Percentiles rank a stretch among this genome's conserved stretches.
Evolutionary conservation across 1,140 invertebrate genomes (phyloP).

Genomic region (Philopotamus ludificatus): DNA sequence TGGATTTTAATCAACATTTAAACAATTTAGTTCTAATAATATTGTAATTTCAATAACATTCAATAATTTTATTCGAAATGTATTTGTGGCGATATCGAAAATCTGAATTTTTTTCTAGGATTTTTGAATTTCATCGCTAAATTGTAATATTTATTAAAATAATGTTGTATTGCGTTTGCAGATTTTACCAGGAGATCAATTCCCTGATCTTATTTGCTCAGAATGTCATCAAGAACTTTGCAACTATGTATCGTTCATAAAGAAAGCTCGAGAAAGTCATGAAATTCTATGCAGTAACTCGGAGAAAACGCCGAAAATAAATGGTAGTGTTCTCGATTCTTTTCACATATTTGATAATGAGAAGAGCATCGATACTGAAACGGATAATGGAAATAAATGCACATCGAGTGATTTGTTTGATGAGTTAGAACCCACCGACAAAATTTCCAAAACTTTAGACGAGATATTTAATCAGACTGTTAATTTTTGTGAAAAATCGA

Average conservation of each 20-base stretch:
- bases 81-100: no score
- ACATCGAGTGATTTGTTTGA: background rate
- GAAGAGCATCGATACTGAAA: background rate
- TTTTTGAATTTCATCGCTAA: no score
- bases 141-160: no score
- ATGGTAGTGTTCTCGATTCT: no score
- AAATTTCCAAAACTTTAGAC: conserved; percentile 6
- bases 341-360: no score
- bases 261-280: conserved; percentile 20
- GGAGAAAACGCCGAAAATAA: background rate
- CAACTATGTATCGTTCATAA: conserved; percentile 8
- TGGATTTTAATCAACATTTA: no score
- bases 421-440: no score
- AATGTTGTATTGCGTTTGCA: background rate
- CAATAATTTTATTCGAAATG: no score
- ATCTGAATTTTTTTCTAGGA: no score
- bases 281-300: background rate
- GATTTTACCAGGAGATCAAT: background rate
- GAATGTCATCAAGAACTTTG: conserved; percentile 7
- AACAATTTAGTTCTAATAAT: no score
- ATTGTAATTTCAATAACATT: no score
- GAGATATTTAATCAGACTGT: background rate
- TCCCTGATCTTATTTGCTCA: background rate
- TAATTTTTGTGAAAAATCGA: background rate
- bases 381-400: background rate